Evolutionary conservation across 1,140 invertebrate species (phyloP), one percentile per base, ranked within the genome.

Genomic region (Cheumatopsyche charites): DNA sequence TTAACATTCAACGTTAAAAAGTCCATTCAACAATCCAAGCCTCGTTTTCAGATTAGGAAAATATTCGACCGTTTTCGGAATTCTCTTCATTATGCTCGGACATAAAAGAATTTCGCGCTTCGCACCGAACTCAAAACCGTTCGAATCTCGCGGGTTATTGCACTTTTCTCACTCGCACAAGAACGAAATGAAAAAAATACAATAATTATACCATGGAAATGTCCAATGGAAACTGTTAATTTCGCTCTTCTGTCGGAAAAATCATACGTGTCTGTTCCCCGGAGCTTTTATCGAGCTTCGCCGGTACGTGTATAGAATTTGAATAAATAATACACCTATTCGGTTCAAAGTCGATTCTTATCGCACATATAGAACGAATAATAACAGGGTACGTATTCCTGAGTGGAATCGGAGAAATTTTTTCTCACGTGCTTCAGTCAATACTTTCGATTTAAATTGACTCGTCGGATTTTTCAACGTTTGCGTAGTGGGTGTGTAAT

Each of bases 281-380:
- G 21, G 43, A 15, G 43, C 12, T 26, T 58, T 58, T 17, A 52
- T 52, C 23, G 11, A 11, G 23, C n/a, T 36, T 36, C 19, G 12
- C n/a, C 55, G 23, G 25, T 36, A 36, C 9, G 29, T 36, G 29
- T 36, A 9, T 36, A n/a, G 29, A 4, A 9, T 36, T 36, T 58
- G 55, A 58, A 58, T 58, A 58, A 58, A 58, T 58, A 23, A 58
- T 58, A 26, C 1, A 58, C n/a, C n/a, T n/a, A n/a, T n/a, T n/a
- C n/a, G n/a, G n/a, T 26, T 25, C 55, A 58, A 26, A 19, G 23
- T 58, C 21, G 55, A 58, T 58, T 23, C 55, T 58, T 58, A 58
- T 58, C 55, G 17, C 17, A 4, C 6, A 19, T 55, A 55, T 58
- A 25, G 55, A 1, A 13, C 21, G 13, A 13, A 58, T 58, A 58